Evolutionary conservation across 2,888 invertebrate species (phyloP).

Genomic region (Scaeva pyrastri): DNA sequence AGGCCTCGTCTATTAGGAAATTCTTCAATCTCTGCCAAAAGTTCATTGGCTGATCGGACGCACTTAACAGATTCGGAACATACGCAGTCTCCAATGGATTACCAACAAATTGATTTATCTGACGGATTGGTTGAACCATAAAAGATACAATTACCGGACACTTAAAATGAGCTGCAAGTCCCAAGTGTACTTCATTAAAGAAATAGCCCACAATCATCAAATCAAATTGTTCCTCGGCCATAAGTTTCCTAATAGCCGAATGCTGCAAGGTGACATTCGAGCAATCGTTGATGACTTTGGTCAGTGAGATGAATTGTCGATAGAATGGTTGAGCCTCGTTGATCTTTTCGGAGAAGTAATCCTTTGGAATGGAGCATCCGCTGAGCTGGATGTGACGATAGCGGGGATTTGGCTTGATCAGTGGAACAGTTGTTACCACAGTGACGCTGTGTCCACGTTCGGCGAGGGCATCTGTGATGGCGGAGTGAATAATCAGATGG

Average conservation of each 20-base stretch:
- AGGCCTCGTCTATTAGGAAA: slow-evolving; percentile 55
- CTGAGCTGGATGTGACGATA: slow-evolving; percentile 47
- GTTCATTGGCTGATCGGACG: slow-evolving; percentile 77
- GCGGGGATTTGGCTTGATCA: slow-evolving; percentile 27
- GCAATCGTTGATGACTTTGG: neutral
- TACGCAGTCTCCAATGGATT: slow-evolving; percentile 74
- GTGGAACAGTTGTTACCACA: slow-evolving; percentile 54
- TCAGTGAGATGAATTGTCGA: slow-evolving; percentile 19
- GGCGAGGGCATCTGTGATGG: slow-evolving; percentile 76
- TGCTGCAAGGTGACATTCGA: slow-evolving; percentile 50
- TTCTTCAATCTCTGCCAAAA: slow-evolving; percentile 77
- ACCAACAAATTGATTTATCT: slow-evolving; percentile 66
- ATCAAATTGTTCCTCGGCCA: slow-evolving; percentile 62
- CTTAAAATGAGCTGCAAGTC: slow-evolving; percentile 78
- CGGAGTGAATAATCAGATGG: slow-evolving; percentile 75
- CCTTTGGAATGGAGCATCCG: slow-evolving; percentile 21
- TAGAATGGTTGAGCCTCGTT: slow-evolving; percentile 50
- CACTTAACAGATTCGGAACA: slow-evolving; percentile 70
- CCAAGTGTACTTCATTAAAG: slow-evolving; percentile 77
- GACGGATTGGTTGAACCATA: slow-evolving; percentile 53
- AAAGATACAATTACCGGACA: slow-evolving; percentile 77
- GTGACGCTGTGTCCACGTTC: slow-evolving; percentile 77
- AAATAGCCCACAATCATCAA: slow-evolving; percentile 74
- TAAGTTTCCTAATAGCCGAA: slow-evolving; percentile 33
- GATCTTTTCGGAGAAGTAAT: slow-evolving; percentile 10